A percentile compares a stretch with the other conserved stretches of the same genome.
These are phyloP conservation scores for Erythrocebus patas DNA, from an alignment of 2,113 vertebrate species.

Conservation along the genomic window DNA sequence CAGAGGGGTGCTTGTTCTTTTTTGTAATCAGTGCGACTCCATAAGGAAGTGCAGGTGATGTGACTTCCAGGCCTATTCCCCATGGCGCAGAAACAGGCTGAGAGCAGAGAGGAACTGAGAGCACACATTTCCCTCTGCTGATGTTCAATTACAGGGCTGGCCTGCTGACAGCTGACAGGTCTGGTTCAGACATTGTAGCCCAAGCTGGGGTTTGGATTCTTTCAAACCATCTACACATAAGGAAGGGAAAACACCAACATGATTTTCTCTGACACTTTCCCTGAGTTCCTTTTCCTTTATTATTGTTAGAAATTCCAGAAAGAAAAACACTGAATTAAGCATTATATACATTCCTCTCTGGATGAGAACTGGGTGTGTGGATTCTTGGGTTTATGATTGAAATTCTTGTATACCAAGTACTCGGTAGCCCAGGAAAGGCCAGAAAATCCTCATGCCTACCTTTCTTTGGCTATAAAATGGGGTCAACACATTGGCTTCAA, in stretches of 20 bases:
- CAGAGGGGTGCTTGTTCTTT: constrained; percentile 74
- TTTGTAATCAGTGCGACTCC: constrained; percentile 73
- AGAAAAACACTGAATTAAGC: constrained; percentile 62
- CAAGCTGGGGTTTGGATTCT: constrained; percentile 60
- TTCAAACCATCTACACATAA: constrained; percentile 59
- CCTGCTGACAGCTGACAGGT: constrained; percentile 62
- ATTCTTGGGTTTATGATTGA: neutral
- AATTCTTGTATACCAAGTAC: neutral
- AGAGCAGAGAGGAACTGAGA: constrained; percentile 72
- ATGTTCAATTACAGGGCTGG: constrained; percentile 7
- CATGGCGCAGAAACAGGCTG: constrained; percentile 50
- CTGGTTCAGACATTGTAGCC: constrained; percentile 54
- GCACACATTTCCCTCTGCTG: constrained; percentile 60
- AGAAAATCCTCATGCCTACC: neutral
- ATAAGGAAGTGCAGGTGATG: constrained; percentile 78
- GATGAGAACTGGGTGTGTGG: neutral
- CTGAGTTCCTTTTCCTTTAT: constrained; percentile 70
- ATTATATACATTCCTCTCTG: constrained; percentile 41
- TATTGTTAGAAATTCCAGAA: constrained; percentile 66
- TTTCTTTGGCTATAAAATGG: constrained; percentile 5
- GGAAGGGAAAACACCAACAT: constrained; percentile 56
- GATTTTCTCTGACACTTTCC: constrained; percentile 77
- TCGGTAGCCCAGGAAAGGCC: neutral
- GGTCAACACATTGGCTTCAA: neutral
- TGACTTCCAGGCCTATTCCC: constrained; percentile 49